phyloP scores from a whole-genome alignment of 2,888 invertebrate species.

The Orgyia antiqua region DNA sequence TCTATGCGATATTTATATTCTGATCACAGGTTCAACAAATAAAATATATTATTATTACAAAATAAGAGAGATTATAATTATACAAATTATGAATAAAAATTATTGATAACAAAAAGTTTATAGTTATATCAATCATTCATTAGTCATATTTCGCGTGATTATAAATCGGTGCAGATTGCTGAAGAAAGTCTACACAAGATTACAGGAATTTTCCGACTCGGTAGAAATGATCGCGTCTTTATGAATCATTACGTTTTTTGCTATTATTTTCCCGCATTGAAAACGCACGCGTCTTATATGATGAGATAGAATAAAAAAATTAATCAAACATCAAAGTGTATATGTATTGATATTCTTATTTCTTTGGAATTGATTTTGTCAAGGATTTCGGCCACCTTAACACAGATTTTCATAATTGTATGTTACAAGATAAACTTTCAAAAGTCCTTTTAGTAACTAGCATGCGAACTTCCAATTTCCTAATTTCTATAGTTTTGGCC shows the following conservation, averaged over 20 bases:
- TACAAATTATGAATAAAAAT: too few relatives aligned
- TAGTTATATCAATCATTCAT: too few relatives aligned
- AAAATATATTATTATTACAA: not conserved
- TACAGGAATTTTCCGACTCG: slow-evolving; percentile 75
- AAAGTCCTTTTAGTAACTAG: too few relatives aligned
- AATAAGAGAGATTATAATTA: too few relatives aligned
- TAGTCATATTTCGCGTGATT: slow-evolving; percentile 44
- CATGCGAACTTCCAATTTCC: too few relatives aligned
- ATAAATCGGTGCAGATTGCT: slow-evolving; percentile 43
- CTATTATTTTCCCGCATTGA: slow-evolving; percentile 44
- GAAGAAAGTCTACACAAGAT: slow-evolving; percentile 67
- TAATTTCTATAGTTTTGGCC: too few relatives aligned
- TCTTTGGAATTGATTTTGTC: not conserved
- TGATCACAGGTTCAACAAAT: not conserved
- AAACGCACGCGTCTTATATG: slow-evolving; percentile 36
- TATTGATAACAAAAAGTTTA: too few relatives aligned
- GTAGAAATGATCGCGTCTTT: slow-evolving; percentile 67
- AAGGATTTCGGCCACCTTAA: too few relatives aligned
- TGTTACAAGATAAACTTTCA: too few relatives aligned
- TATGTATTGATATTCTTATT: not conserved
- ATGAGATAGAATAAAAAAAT: slow-evolving; percentile 12
- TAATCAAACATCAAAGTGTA: not conserved
- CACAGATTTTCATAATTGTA: too few relatives aligned
- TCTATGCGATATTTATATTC: slow-evolving; percentile 11
- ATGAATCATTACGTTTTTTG: slow-evolving; percentile 69